Evolutionary conservation across 1,140 invertebrate genomes (phyloP).

Genomic region (Onthophagus taurus): DNA sequence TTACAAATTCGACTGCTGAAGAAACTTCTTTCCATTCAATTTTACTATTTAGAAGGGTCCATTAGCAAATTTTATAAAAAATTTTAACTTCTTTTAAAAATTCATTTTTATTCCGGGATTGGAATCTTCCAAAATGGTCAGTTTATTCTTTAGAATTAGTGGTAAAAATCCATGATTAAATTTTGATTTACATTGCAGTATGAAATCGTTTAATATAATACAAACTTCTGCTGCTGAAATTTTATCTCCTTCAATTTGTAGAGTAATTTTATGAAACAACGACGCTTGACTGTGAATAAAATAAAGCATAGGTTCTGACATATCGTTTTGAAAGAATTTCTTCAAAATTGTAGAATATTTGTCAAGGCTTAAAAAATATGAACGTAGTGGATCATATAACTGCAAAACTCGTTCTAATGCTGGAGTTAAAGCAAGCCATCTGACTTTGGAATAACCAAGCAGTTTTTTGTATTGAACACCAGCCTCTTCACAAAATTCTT

Average conservation of each 20-base stretch:
- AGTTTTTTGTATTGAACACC: slow-evolving; percentile 23
- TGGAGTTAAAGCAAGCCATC: slow-evolving; percentile 15
- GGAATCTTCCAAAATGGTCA: slow-evolving; percentile 12
- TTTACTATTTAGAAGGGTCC: slow-evolving; percentile 12
- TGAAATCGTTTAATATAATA: no score
- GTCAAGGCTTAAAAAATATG: slow-evolving; percentile 20
- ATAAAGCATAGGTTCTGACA: slow-evolving; percentile 18
- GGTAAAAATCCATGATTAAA: slow-evolving; percentile 14
- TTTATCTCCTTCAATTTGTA: no score
- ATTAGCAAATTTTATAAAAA: slow-evolving; percentile 14
- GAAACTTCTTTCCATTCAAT: no score
- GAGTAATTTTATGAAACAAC: no score
- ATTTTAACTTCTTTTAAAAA: slow-evolving; percentile 14
- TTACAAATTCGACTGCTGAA: no score
- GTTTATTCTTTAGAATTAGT: slow-evolving; percentile 13
- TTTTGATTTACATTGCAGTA: slow-evolving; percentile 14
- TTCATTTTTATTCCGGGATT: slow-evolving; percentile 13
- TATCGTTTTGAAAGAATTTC: slow-evolving; percentile 20
- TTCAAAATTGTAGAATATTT: no score
- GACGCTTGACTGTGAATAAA: slow-evolving; percentile 16
- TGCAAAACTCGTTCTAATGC: slow-evolving; percentile 15
- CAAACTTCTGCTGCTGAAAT: no score
- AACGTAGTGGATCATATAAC: slow-evolving; percentile 18
- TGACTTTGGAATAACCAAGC: slow-evolving; percentile 25
- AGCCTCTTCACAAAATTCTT: slow-evolving; percentile 14